Evolutionary conservation across 2,888 invertebrate genomes (phyloP), one percentile per base, ranked within the genome.

Genomic region (Seira musarum): DNA sequence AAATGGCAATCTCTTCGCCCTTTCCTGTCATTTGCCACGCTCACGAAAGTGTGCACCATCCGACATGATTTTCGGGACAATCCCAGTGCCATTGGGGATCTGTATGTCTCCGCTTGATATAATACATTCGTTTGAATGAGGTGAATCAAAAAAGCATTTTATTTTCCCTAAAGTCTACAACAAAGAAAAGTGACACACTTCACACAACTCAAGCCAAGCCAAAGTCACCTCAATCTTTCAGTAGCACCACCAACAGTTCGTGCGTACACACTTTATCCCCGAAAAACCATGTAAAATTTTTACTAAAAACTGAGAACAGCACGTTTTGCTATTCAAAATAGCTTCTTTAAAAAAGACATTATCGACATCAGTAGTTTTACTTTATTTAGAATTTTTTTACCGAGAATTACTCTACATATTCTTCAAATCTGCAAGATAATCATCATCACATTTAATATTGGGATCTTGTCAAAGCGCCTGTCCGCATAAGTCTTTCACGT

Each of bases 211-310:
- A 65, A 72, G 64, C 63, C 63, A 24, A n/a, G n/a, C n/a, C n/a
- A n/a, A n/a, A n/a, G n/a, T n/a, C n/a, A n/a, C n/a, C n/a, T n/a
- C n/a, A n/a, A n/a, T n/a, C n/a, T n/a, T n/a, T n/a, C n/a, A n/a
- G n/a, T n/a, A n/a, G n/a, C n/a, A n/a, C n/a, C 72, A 21, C 66
- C 60, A 77, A 57, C 49, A 46, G 60, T 35, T 57, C 61, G 69
- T 64, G 68, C 68, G 63, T 63, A n/a, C 24, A 19, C 21, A 3
- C 46, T 53, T 57, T 65, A 64, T 69, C 70, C 69, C 70, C 70
- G 77, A 77, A 77, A 69, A 74, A 65, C 77, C 77, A 70, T 70
- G 30, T 25, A 64, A 77, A 77, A 77, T 77, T 70, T 25, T 64
- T 24, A 49, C 63, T 61, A 49, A 67, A 21, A 22, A 64, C n/a